These are phyloP conservation scores for Pleuronectes platessa DNA, from an alignment of 2,113 vertebrate genomes.

Conservation along the genomic window DNA sequence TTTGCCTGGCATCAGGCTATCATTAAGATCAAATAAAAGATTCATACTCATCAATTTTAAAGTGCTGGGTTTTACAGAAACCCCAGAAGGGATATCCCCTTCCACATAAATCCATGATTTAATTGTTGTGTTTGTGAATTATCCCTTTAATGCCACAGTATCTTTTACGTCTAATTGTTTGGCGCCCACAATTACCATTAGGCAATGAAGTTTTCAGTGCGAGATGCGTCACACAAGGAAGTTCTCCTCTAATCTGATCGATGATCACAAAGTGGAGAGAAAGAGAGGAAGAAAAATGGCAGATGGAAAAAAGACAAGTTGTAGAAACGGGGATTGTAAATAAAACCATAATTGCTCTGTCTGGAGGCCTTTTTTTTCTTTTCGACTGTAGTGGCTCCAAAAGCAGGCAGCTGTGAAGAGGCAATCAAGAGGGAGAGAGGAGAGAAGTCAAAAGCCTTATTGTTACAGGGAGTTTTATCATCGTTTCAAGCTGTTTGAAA, in stretches of 20 bases:
- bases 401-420: conserved; percentile 76
- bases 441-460: conserved; percentile 77
- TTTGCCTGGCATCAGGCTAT: conserved; percentile 22
- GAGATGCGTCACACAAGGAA: not conserved
- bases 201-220: conserved; percentile 24
- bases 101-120: conserved; percentile 1
- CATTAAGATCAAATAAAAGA: conserved; percentile 25
- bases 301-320: conserved; percentile 40
- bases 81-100: conserved; percentile 49
- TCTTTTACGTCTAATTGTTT: conserved; percentile 53
- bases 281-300: not conserved
- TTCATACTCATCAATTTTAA: conserved; percentile 18
- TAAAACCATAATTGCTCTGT: conserved; percentile 79
- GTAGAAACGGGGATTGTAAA: conserved; percentile 69
- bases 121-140: conserved; percentile 36
- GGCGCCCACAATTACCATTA: conserved; percentile 4
- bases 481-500: conserved; percentile 66
- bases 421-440: conserved; percentile 67
- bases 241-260: conserved; percentile 50
- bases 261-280: conserved; percentile 61
- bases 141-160: conserved; percentile 38
- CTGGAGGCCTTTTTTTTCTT: conserved; percentile 67
- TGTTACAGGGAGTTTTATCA: conserved; percentile 75
- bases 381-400: conserved; percentile 73
- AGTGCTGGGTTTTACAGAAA: conserved; percentile 23